Percentiles rank a stretch among this genome's conserved stretches.
Evolutionary conservation across 1,140 invertebrate species (phyloP).

Genomic region (Ridgeia piscesae): DNA sequence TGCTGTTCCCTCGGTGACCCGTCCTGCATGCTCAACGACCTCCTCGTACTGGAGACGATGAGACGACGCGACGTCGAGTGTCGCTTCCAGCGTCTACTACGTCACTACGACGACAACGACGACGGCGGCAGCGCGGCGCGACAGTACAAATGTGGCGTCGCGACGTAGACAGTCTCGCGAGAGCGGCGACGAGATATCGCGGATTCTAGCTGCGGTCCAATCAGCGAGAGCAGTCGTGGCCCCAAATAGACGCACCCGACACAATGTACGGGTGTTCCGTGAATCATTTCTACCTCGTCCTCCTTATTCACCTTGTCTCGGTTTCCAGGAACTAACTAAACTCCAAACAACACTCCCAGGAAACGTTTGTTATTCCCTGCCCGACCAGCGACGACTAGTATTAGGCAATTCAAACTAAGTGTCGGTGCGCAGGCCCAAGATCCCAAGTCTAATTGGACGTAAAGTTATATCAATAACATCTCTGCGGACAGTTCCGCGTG

Average conservation of each 20-base stretch:
- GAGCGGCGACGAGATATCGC: neutral
- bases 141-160: neutral
- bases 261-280: neutral
- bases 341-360: too few species aligned
- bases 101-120: neutral
- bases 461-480: too few species aligned
- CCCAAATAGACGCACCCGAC: neutral
- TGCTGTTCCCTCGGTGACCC: neutral
- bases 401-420: too few species aligned
- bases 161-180: neutral
- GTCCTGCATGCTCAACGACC: neutral
- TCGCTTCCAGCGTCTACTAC: neutral
- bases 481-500: too few species aligned
- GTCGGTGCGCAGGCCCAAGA: too few species aligned
- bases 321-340: too few species aligned
- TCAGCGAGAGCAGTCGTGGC: neutral
- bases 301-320: too few species aligned
- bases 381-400: too few species aligned
- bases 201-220: neutral
- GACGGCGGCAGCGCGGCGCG: neutral
- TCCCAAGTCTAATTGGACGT: too few species aligned
- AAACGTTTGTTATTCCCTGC: too few species aligned
- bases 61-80: neutral
- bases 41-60: neutral
- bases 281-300: neutral